Conservation (phyloP, 2,888 invertebrate species). For the Polyploca ridens region DNA sequence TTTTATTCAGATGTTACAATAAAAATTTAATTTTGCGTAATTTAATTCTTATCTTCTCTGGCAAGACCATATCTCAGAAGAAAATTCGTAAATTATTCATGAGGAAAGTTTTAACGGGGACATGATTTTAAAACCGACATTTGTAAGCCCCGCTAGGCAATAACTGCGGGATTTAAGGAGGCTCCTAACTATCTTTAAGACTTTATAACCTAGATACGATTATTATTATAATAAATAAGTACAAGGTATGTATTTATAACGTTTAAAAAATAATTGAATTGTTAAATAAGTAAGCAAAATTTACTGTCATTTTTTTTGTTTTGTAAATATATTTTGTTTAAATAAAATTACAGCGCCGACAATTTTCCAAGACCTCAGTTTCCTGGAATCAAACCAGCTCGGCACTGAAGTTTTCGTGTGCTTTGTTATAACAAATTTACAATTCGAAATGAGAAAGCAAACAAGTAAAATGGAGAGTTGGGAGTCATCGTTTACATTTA, state of each 20-base stretch:
- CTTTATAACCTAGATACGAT: conserved; percentile 15
- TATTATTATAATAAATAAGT: not conserved
- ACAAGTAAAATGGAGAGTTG: conserved; percentile 61
- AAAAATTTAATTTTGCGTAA: conserved; percentile 78
- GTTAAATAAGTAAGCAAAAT: no score
- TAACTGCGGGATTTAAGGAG: conserved; percentile 53
- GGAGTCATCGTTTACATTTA: conserved; percentile 70
- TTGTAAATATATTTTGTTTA: conserved; percentile 14
- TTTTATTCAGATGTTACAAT: conserved; percentile 74
- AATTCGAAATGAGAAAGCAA: conserved; percentile 69
- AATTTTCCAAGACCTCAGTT: conserved; percentile 39
- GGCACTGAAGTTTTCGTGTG: conserved; percentile 48
- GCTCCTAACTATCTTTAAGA: conserved; percentile 29
- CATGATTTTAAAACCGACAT: conserved; percentile 82
- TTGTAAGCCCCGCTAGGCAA: conserved; percentile 72
- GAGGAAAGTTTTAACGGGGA: conserved; percentile 81
- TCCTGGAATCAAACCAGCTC: conserved; percentile 42
- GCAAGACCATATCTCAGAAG: conserved; percentile 80
- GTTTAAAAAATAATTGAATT: no score
- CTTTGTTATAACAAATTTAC: conserved; percentile 64
- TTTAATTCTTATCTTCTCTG: conserved; percentile 80
- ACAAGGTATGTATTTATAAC: no score
- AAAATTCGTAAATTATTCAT: conserved; percentile 83
- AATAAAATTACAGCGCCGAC: conserved; percentile 25
- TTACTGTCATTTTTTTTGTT: no score